A percentile compares a stretch with the other conserved stretches of the same genome.
Conservation (phyloP, 2,888 invertebrate genomes). For the Eristalis intricaria region DNA sequence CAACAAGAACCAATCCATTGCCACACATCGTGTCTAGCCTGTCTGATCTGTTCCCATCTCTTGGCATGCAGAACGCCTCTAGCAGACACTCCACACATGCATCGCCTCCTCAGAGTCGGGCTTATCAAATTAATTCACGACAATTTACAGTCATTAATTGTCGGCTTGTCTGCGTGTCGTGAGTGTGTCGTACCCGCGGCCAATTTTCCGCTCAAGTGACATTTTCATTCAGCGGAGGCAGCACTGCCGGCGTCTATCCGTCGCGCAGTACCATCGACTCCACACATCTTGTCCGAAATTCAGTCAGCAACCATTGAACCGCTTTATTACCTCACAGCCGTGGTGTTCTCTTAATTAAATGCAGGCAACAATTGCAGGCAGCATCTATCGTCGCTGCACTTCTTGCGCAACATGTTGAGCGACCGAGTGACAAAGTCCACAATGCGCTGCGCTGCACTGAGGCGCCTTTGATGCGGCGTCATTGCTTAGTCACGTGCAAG, state of each 20-base stretch:
- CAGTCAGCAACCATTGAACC: slow-evolving; percentile 11
- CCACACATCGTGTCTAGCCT: neutral
- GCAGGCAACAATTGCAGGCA: neutral
- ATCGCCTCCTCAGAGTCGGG: slow-evolving; percentile 20
- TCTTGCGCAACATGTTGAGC: slow-evolving; percentile 4
- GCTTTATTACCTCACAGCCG: slow-evolving; percentile 13
- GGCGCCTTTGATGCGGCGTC: slow-evolving; percentile 11
- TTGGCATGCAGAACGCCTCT: neutral
- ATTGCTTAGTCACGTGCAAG: slow-evolving; percentile 31
- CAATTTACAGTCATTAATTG: slow-evolving; percentile 62
- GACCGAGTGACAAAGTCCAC: neutral
- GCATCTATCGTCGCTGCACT: neutral
- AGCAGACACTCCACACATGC: slow-evolving; percentile 6
- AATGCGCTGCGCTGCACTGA: neutral
- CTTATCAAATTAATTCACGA: slow-evolving; percentile 57
- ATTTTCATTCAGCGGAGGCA: slow-evolving; percentile 50
- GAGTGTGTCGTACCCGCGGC: slow-evolving; percentile 19
- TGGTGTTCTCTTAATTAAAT: slow-evolving; percentile 29
- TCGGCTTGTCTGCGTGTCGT: slow-evolving; percentile 26
- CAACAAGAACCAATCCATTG: neutral
- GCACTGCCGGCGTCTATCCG: slow-evolving; percentile 25
- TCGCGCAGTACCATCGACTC: neutral
- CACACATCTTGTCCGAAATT: neutral
- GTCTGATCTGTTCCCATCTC: neutral
- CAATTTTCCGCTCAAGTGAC: slow-evolving; percentile 65